Evolutionary conservation across 2,113 vertebrate genomes (phyloP).

Genomic region (Hemiprocne comata): DNA sequence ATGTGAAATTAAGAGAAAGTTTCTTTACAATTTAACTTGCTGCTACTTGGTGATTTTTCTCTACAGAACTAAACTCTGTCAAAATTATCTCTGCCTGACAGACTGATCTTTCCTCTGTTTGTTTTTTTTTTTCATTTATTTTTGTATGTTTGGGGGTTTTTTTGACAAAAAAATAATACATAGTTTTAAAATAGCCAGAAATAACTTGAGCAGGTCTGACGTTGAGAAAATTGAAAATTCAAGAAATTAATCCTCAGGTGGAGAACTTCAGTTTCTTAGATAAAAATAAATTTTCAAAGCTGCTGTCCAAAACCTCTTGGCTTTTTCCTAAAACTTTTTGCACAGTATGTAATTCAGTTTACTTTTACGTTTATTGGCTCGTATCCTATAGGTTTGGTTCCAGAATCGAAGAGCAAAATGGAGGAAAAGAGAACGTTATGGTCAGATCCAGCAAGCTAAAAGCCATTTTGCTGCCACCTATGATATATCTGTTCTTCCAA

Average conservation of each 20-base stretch:
- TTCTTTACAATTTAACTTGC: neutral
- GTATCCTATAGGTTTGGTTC: constrained; percentile 90
- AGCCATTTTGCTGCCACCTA: constrained; percentile 95
- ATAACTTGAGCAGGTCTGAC: neutral
- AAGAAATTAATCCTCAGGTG: neutral
- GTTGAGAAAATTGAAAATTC: neutral
- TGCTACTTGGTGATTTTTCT: neutral
- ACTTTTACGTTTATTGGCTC: neutral
- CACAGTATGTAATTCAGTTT: neutral
- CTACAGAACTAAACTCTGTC: neutral
- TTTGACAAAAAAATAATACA: neutral
- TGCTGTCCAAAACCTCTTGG: neutral
- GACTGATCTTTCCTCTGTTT: neutral
- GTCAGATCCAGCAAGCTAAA: constrained; percentile 97
- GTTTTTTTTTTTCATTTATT: no score
- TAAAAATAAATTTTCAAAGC: neutral
- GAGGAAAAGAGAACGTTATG: constrained; percentile 96
- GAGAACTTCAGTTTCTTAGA: neutral
- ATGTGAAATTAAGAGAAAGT: neutral
- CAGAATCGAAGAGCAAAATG: constrained; percentile 98
- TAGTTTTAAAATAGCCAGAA: neutral
- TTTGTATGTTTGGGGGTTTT: neutral
- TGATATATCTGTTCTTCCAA: constrained; percentile 92
- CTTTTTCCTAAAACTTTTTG: neutral
- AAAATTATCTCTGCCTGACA: neutral